Conservation (phyloP, 2,113 vertebrate genomes). For the Gymnocephalus cernua region DNA sequence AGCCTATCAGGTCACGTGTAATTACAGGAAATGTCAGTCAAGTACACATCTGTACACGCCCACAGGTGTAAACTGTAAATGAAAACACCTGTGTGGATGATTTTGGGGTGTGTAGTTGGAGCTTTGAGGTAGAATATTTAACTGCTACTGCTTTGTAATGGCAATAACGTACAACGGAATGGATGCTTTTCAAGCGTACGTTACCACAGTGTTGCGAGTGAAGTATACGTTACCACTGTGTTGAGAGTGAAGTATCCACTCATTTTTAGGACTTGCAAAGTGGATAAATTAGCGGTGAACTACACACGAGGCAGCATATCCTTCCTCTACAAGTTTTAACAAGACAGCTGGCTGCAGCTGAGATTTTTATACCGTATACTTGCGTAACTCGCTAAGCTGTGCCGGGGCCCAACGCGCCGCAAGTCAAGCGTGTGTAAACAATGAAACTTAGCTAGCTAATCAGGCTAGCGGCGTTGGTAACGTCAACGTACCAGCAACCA, state of each 20-base stretch:
- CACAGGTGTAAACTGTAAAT: neutral
- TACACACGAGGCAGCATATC: neutral
- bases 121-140: neutral
- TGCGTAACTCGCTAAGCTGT: neutral
- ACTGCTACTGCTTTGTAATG: no score
- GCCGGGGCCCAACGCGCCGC: constrained; percentile 47
- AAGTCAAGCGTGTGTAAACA: constrained; percentile 79
- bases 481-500: neutral
- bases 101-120: neutral
- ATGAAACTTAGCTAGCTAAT: constrained; percentile 79
- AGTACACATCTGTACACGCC: neutral
- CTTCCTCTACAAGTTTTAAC: neutral
- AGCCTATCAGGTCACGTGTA: neutral
- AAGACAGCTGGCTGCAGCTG: neutral
- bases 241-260: neutral
- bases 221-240: no score
- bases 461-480: constrained; percentile 69
- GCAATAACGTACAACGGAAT: no score
- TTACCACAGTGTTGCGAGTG: no score
- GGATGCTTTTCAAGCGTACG: no score
- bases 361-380: neutral
- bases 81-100: neutral
- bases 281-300: no score
- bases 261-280: no score
- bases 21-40: constrained; percentile 1